Conservation (phyloP, 1,140 invertebrate genomes). For the Leguminivora glycinivorella region DNA sequence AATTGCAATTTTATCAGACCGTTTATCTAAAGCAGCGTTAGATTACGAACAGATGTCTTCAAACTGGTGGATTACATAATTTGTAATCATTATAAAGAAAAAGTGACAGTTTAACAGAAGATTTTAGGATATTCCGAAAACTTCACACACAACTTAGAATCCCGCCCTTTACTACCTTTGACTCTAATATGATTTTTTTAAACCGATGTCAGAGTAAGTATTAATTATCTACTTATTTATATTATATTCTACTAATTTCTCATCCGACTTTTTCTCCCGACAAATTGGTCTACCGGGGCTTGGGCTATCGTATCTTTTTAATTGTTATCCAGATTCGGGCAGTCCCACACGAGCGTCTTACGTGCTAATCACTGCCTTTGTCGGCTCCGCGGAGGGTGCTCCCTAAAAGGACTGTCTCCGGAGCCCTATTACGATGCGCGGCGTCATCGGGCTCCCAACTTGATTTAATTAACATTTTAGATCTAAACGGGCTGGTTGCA, state of each 20-base stretch:
- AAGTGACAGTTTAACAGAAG: too few species aligned
- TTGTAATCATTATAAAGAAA: too few species aligned
- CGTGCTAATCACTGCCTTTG: neutral
- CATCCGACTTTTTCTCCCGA: too few species aligned
- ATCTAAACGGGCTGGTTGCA: neutral
- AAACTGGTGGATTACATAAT: neutral
- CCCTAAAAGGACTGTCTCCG: slow-evolving; percentile 11
- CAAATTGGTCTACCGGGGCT: too few species aligned
- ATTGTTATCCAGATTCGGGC: neutral
- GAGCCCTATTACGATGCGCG: slow-evolving; percentile 13
- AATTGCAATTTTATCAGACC: slow-evolving; percentile 43
- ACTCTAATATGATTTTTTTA: too few species aligned
- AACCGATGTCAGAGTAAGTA: too few species aligned
- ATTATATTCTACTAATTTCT: too few species aligned
- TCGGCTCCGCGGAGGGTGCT: slow-evolving; percentile 8
- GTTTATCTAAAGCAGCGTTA: slow-evolving; percentile 7
- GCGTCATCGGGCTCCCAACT: neutral
- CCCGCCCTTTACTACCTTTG: too few species aligned
- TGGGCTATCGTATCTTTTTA: too few species aligned
- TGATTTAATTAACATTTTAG: slow-evolving; percentile 26
- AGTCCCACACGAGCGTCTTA: neutral
- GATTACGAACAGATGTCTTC: slow-evolving; percentile 8
- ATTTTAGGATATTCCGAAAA: too few species aligned
- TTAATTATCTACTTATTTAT: too few species aligned
- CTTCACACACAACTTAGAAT: too few species aligned